Evolutionary conservation across 2,113 vertebrate genomes (phyloP).

Genomic region (Sula dactylatra): DNA sequence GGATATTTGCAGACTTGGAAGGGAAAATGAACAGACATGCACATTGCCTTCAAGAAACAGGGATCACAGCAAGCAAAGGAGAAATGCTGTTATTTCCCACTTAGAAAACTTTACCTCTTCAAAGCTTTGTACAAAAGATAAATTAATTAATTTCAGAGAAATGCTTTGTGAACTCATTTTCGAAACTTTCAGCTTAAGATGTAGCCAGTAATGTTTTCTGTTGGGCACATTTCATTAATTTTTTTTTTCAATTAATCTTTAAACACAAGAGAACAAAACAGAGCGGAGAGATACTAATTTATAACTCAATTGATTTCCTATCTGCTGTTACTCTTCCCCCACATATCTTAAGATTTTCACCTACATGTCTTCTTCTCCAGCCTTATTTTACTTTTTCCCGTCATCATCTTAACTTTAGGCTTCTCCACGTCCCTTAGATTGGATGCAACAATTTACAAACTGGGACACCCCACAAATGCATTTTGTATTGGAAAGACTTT

Average conservation of each 20-base stretch:
- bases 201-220: background rate
- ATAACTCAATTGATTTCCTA: background rate
- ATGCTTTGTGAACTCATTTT: background rate
- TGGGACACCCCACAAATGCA: background rate
- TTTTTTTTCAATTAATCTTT: background rate
- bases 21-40: background rate
- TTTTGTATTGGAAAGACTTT: background rate
- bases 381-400: background rate
- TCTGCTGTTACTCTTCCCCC: background rate
- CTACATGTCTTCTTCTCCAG: background rate
- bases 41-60: background rate
- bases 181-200: background rate
- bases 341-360: background rate
- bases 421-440: background rate
- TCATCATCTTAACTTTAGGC: background rate
- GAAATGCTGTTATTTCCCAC: background rate
- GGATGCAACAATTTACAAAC: background rate
- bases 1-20: background rate
- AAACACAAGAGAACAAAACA: background rate
- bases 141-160: background rate
- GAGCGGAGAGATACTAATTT: slow-evolving; percentile 21
- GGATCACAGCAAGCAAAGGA: background rate
- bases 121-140: background rate
- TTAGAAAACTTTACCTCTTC: background rate
- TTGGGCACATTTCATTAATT: background rate